phyloP scores from a whole-genome alignment of 2,888 invertebrate genomes.

The Drosophila vallismaia region DNA sequence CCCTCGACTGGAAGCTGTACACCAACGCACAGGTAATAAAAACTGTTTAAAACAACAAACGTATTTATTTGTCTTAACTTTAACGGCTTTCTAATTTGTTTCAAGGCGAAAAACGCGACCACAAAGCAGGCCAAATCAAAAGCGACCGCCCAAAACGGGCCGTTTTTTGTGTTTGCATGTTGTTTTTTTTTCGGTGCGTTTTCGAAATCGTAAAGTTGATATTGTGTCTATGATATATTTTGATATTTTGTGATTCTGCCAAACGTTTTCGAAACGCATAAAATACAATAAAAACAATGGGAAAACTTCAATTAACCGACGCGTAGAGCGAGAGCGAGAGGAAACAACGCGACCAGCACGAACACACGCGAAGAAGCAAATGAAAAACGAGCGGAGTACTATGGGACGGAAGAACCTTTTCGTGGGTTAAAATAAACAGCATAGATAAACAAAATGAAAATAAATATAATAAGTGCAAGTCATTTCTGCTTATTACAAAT shows the following conservation, averaged over 20 bases:
- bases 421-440: not conserved
- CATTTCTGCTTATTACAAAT: too few relatives aligned
- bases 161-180: slow-evolving; percentile 32
- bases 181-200: slow-evolving; percentile 6
- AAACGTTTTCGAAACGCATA: slow-evolving; percentile 24
- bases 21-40: slow-evolving; percentile 70
- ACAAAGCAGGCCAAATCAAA: slow-evolving; percentile 42
- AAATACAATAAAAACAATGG: slow-evolving; percentile 33
- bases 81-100: slow-evolving; percentile 67
- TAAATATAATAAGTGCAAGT: too few relatives aligned
- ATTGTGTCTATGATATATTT: slow-evolving; percentile 39
- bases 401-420: not conserved
- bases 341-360: slow-evolving; percentile 33
- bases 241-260: slow-evolving; percentile 33
- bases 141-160: slow-evolving; percentile 43
- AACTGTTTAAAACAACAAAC: slow-evolving; percentile 72
- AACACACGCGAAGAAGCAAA: slow-evolving; percentile 18
- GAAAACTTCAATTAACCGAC: slow-evolving; percentile 28
- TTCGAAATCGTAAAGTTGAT: slow-evolving; percentile 44
- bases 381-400: not conserved
- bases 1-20: slow-evolving; percentile 8
- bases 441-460: not conserved
- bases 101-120: slow-evolving; percentile 58
- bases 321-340: slow-evolving; percentile 25
- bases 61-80: slow-evolving; percentile 71